phyloP scores from a whole-genome alignment of 2,113 vertebrate species.

The Limanda limanda region DNA sequence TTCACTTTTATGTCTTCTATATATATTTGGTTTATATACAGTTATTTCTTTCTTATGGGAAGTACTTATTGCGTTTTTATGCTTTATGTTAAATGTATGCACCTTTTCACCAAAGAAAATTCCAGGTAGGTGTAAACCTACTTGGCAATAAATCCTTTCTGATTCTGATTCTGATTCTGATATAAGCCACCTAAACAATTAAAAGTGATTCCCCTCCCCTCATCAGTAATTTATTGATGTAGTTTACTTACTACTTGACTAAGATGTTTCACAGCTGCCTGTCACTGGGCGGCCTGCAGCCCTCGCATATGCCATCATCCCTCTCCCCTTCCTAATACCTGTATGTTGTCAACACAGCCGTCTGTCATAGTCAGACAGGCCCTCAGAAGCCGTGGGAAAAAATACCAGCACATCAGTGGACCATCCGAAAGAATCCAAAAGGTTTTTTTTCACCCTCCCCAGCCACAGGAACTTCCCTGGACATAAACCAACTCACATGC shows the following conservation, averaged over 20 bases:
- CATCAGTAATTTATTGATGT: neutral
- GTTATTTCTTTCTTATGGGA: no score
- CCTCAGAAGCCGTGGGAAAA: neutral
- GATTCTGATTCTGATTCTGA: no score
- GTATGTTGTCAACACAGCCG: neutral
- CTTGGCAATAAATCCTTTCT: no score
- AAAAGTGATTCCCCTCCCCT: no score
- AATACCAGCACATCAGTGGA: neutral
- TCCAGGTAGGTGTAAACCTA: no score
- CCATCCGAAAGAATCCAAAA: neutral
- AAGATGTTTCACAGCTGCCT: neutral
- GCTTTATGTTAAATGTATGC: no score
- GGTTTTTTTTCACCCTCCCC: neutral
- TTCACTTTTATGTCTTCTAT: no score
- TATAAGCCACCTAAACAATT: no score
- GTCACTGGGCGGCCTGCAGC: neutral
- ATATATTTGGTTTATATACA: no score
- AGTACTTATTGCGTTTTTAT: no score
- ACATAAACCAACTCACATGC: neutral
- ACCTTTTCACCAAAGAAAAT: no score
- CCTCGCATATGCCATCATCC: neutral
- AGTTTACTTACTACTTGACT: neutral
- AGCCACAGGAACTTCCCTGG: neutral
- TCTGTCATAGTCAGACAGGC: neutral
- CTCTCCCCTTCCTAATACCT: neutral